These are phyloP conservation scores for Graptemys geographica DNA, from an alignment of 2,797 vertebrate genomes.

Conservation along the genomic window DNA sequence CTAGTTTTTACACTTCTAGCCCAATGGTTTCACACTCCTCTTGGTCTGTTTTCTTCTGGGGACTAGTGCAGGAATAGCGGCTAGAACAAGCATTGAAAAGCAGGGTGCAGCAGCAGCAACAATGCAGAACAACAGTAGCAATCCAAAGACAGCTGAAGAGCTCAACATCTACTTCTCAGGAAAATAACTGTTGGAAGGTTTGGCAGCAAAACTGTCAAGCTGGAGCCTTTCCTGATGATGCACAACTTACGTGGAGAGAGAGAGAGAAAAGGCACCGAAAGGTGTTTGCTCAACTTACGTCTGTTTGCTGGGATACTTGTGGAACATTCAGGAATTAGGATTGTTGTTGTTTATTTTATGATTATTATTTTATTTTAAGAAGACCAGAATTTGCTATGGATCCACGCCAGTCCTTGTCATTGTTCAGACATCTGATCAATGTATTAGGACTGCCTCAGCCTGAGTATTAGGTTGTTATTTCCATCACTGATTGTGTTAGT, in stretches of 20 bases:
- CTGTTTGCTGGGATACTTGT: background rate
- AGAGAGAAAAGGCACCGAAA: background rate
- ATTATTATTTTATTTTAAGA: slow-evolving; percentile 31
- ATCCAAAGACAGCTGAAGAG: background rate
- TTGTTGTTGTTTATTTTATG: background rate
- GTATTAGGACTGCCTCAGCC: background rate
- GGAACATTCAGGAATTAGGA: background rate
- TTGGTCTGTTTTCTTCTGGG: slow-evolving; percentile 6
- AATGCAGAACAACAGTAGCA: background rate
- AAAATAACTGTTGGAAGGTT: background rate
- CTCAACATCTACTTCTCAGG: background rate
- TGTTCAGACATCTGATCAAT: background rate
- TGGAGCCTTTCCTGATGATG: background rate
- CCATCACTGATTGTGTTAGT: background rate
- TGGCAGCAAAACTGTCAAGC: background rate
- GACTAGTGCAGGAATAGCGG: background rate
- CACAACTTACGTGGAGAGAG: background rate
- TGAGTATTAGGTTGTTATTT: background rate
- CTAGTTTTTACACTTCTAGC: background rate
- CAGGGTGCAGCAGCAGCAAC: background rate
- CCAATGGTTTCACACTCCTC: background rate
- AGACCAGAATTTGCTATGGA: background rate
- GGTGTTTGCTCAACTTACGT: background rate
- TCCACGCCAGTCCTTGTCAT: background rate
- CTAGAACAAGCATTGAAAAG: background rate